Percentiles rank a stretch among this genome's conserved stretches.
Conservation (phyloP, 2,888 invertebrate species). For the Stramonita haemastoma region DNA sequence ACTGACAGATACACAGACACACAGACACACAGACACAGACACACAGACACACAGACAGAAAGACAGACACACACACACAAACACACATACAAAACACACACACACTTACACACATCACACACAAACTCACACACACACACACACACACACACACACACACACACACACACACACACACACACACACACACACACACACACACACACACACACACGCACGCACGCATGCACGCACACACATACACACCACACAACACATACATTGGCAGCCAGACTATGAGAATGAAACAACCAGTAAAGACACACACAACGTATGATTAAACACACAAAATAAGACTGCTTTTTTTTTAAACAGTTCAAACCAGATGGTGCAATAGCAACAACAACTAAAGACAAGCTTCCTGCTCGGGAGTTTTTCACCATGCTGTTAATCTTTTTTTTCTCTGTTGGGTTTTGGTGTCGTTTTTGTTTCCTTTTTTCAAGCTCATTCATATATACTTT, state of each 20-base stretch:
- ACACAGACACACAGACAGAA: not conserved
- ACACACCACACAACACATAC: constrained; percentile 4
- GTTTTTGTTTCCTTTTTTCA: no score
- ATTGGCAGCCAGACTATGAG: not conserved
- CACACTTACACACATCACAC: constrained; percentile 17
- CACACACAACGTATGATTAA: no score
- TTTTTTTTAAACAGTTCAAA: no score
- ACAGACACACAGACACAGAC: not conserved
- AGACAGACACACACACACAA: not conserved
- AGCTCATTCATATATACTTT: no score
- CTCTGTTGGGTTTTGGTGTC: no score
- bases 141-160: not conserved
- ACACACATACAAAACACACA: not conserved
- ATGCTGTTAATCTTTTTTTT: no score
- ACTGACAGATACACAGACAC: not conserved
- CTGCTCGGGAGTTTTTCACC: no score
- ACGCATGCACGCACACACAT: constrained; percentile 17
- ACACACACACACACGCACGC: constrained; percentile 17
- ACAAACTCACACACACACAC: no score
- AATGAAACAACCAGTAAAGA: no score
- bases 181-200: constrained; percentile 14
- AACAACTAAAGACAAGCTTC: no score
- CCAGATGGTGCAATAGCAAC: no score
- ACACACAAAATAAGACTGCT: no score
- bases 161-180: not conserved